Evolutionary conservation across 2,797 vertebrate genomes (phyloP), one percentile per base, ranked within the genome.

Genomic region (Calcarius lapponicus): DNA sequence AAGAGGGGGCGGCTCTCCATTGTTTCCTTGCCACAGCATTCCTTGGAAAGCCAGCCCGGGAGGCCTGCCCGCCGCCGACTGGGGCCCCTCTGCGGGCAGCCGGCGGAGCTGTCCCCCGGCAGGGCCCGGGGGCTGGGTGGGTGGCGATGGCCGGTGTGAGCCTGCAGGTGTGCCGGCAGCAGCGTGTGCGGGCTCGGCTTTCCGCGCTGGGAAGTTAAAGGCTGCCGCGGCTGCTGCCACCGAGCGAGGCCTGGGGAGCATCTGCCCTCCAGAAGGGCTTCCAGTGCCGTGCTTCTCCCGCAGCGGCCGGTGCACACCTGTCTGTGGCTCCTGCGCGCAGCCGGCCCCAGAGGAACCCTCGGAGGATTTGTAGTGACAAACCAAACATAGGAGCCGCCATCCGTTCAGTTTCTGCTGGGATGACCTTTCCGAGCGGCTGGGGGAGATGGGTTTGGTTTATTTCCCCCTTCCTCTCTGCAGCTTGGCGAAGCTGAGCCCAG

Each of bases 71-170:
- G 2, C 7, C 5, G 17, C 13, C 32, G 13, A 0, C 20, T 22
- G 11, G 32, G 21, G 20, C 48, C 80, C 11, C 5, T 81, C 15
- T 25, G 38, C 17, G 4, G 1, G 19, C 32, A 4, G 4, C 19
- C 42, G 0, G 16, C 1, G 0, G 9, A 47, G 67, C 26, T 7
- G 13, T 19, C 28, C 7, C 2, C 32, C 72, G 2, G 71, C 71
- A 47, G 61, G 8, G 47, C 26, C 32, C 21, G 7, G 45, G 31
- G 54, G 18, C 31, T 47, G 54, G 8, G 5, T 24, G 61, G 21
- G n/a, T 7, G 4, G 67, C 53, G 32, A 32, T 13, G 15, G 15
- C 83, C 25, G 47, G 34, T 1, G 13, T 10, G 57, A 73, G 75
- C 22, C 43, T 25, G 53, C 57, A 20, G 16, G 9, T 57, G 8